phyloP scores from a whole-genome alignment of 1,140 invertebrate species.

The Aporrectodea caliginosa region DNA sequence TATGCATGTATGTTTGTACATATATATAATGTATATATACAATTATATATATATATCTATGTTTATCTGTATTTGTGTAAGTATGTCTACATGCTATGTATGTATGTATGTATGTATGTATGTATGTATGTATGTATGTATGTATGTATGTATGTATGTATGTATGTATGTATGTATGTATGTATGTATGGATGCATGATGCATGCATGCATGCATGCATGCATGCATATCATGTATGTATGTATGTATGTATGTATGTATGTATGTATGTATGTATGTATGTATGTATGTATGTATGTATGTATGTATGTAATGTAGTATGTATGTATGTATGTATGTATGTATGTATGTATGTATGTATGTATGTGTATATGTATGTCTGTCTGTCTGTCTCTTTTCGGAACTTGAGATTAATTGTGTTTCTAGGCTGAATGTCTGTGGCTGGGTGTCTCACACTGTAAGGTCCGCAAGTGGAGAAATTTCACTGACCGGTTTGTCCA shows the following conservation, averaged over 20 bases:
- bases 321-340: conserved; percentile 29
- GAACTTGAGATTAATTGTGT: too few species aligned
- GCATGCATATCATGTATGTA: too few species aligned
- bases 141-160: conserved; percentile 7
- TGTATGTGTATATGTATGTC: conserved; percentile 53
- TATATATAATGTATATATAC: neutral
- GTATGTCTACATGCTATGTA: neutral
- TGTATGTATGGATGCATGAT: too few species aligned
- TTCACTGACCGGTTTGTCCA: too few species aligned
- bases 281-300: conserved; percentile 17
- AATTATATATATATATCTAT: neutral
- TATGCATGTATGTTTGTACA: neutral
- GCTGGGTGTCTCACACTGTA: too few species aligned
- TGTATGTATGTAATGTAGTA: too few species aligned
- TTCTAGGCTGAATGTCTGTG: too few species aligned
- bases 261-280: conserved; percentile 7
- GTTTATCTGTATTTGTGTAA: neutral
- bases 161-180: conserved; percentile 7
- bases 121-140: conserved; percentile 7
- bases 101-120: conserved; percentile 7
- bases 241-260: conserved; percentile 7
- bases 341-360: conserved; percentile 69
- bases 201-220: too few species aligned
- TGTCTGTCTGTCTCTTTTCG: conserved; percentile 31
- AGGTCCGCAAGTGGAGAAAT: too few species aligned